Evolutionary conservation across 1,140 invertebrate genomes (phyloP).

Genomic region (Cyclargus thomasi): DNA sequence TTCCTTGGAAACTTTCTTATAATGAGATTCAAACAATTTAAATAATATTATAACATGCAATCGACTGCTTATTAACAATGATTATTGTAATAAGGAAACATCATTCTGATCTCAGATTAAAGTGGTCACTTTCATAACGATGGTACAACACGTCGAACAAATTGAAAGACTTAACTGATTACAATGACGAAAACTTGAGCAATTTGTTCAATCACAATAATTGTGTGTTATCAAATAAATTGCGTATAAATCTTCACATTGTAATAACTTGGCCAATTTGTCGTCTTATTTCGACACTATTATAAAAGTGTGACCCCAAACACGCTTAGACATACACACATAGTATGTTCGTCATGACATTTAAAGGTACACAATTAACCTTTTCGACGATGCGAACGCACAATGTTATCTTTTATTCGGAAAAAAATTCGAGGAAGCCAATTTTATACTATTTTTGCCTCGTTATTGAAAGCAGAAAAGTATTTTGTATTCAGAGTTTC

Average conservation of each 20-base stretch:
- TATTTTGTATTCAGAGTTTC: background rate
- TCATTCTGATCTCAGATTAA: too few relatives aligned
- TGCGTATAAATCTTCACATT: background rate
- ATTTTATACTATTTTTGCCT: background rate
- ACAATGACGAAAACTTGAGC: background rate
- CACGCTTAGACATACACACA: background rate
- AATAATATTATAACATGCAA: too few relatives aligned
- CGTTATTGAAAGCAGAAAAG: background rate
- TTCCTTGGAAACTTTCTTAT: too few relatives aligned
- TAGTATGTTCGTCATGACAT: background rate
- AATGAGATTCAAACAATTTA: too few relatives aligned
- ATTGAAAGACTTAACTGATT: too few relatives aligned
- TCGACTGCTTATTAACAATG: too few relatives aligned
- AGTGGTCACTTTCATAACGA: too few relatives aligned
- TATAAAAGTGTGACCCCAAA: background rate
- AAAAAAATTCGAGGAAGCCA: background rate
- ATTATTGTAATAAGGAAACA: too few relatives aligned
- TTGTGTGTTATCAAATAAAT: background rate
- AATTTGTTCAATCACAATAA: background rate
- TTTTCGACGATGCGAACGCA: constrained; percentile 2
- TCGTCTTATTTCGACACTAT: background rate
- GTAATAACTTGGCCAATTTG: background rate
- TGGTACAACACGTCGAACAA: background rate
- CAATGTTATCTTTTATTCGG: background rate
- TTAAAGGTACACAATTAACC: constrained; percentile 10